Conservation (phyloP, 2,888 invertebrate species). For the Microctonus aethiopoides region DNA sequence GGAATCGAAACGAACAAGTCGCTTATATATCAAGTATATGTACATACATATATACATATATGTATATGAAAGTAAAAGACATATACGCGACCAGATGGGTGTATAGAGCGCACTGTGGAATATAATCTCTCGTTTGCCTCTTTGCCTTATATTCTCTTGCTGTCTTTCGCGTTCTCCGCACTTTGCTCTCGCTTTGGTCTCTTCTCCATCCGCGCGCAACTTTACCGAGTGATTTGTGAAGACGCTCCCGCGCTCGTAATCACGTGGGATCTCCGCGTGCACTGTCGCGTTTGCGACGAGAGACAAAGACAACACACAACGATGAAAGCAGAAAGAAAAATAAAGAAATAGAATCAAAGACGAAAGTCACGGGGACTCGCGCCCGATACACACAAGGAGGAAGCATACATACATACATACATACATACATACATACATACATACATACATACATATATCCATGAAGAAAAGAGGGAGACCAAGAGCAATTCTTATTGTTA, state of each 20-base stretch:
- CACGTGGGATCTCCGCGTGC: slow-evolving; percentile 63
- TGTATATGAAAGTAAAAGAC: background rate
- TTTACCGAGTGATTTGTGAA: slow-evolving; percentile 65
- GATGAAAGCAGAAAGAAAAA: slow-evolving; percentile 38
- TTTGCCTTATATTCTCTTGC: slow-evolving; percentile 14
- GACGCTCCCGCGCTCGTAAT: slow-evolving; percentile 65
- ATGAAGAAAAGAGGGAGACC: slow-evolving; percentile 46
- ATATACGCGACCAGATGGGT: slow-evolving; percentile 19
- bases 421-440: too few relatives aligned
- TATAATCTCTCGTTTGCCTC: background rate
- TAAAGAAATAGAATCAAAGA: background rate
- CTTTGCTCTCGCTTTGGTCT: slow-evolving; percentile 25
- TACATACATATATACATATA: too few relatives aligned
- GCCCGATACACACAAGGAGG: too few relatives aligned
- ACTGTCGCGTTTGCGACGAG: slow-evolving; percentile 50
- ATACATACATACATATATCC: too few relatives aligned
- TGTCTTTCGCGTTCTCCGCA: too few relatives aligned
- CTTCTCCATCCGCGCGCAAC: slow-evolving; percentile 27
- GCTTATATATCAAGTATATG: too few relatives aligned
- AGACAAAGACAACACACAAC: slow-evolving; percentile 24
- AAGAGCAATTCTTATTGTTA: slow-evolving; percentile 64
- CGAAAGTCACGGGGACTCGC: slow-evolving; percentile 24
- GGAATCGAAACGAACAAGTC: background rate
- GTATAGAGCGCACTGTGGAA: background rate
- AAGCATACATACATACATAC: too few relatives aligned